Evolutionary conservation across 2,113 vertebrate genomes (phyloP), one percentile per base, ranked within the genome.

Genomic region (Bambusicola thoracicus): DNA sequence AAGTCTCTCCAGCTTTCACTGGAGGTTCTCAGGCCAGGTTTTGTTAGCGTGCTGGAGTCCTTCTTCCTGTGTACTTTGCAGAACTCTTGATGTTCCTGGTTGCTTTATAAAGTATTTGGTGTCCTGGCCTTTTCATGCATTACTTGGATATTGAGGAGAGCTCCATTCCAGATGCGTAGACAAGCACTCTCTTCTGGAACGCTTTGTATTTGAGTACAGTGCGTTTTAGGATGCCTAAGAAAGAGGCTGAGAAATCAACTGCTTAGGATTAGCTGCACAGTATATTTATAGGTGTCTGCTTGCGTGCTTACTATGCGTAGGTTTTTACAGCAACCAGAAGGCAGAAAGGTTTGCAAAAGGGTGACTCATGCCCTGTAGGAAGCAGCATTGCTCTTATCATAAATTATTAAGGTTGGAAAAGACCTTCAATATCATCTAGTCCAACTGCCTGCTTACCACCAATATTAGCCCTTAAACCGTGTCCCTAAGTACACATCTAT

Each of bases 321-420:
- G 27, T 62, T 44, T 36, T 82, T 68, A 55, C 78, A 82, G 38
- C 81, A 51, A 22, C 43, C 62, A 10, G 48, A 62, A 34, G 19
- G 25, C 63, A 77, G 46, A 14, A 2, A 44, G 36, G 13, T n/a
- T 62, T 13, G 7, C 0, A 2, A 15, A 53, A 36, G 18, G n/a
- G 36, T 66, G 22, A 44, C 77, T 68, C 18, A 0, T 7, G 1
- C 2, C 0, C 8, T 1, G 2, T 13, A 22, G 73, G 80, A 48
- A 38, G n/a, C 67, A 22, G 0, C 20, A 0, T 10, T 18, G 56
- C 79, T n/a, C 51, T 53, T 30, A 53, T 10, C 15, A 25, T 49
- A 29, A 10, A 53, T 30, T 14, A 29, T 29, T 53, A 17, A 53
- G 51, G 27, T 53, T 53, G 27, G 51, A 53, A 17, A 53, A 53